phyloP scores from a whole-genome alignment of 2,797 vertebrate genomes.

The Halcyon badia region DNA sequence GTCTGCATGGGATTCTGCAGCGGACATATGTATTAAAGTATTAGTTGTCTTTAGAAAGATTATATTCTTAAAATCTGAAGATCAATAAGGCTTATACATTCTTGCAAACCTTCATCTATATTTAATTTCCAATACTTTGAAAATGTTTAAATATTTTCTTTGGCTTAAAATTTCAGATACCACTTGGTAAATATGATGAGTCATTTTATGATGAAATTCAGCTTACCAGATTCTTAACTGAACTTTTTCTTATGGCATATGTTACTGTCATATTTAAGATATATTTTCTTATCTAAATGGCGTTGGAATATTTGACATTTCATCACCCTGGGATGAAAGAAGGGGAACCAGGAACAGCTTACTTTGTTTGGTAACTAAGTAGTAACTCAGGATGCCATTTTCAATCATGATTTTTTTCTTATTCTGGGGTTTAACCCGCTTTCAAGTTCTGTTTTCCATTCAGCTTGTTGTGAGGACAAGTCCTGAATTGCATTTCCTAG shows the following conservation, averaged over 20 bases:
- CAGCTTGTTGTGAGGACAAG: not conserved
- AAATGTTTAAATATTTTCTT: slow-evolving; percentile 17
- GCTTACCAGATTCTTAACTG: not conserved
- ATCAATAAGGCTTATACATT: not conserved
- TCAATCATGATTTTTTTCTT: not conserved
- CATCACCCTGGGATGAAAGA: not conserved
- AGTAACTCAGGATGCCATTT: not conserved
- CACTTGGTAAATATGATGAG: not conserved
- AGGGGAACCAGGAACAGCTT: not conserved
- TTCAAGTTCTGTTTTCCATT: not conserved
- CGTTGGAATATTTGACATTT: not conserved
- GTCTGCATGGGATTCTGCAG: not conserved
- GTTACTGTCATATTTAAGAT: not conserved
- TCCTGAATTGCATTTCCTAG: not conserved
- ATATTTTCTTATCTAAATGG: not conserved
- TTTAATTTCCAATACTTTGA: slow-evolving; percentile 15
- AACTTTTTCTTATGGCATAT: not conserved
- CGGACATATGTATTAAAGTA: not conserved
- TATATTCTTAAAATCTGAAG: not conserved
- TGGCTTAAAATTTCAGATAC: not conserved
- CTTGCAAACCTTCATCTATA: slow-evolving; percentile 3
- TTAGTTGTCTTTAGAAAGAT: slow-evolving; percentile 1
- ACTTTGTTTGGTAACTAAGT: not conserved
- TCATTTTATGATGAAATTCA: not conserved
- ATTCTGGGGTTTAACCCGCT: not conserved